These are phyloP conservation scores for Anhinga rufa DNA, from an alignment of 2,113 vertebrate species.

Conservation along the genomic window DNA sequence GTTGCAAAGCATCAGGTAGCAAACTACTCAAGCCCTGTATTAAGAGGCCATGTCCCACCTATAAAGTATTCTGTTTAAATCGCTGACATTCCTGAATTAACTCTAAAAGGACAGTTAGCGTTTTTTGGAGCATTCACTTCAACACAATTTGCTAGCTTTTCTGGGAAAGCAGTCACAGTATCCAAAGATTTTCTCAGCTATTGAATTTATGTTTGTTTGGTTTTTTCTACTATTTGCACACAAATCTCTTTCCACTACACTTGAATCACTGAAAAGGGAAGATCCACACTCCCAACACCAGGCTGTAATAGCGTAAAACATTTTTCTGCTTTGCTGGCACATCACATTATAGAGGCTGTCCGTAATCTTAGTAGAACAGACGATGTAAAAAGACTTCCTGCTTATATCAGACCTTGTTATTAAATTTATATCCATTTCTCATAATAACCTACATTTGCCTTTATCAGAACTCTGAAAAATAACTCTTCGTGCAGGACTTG, in stretches of 20 bases:
- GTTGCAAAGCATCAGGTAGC: background rate
- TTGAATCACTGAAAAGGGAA: slow-evolving; percentile 34
- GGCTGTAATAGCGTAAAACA: slow-evolving; percentile 37
- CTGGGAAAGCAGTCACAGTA: background rate
- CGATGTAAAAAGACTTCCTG: slow-evolving; percentile 55
- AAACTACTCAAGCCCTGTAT: background rate
- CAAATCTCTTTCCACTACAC: slow-evolving; percentile 37
- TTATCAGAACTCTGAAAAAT: slow-evolving; percentile 53
- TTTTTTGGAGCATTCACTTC: background rate
- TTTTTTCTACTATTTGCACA: slow-evolving; percentile 51
- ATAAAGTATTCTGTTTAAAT: background rate
- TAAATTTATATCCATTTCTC: slow-evolving; percentile 64
- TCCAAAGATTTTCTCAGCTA: slow-evolving; percentile 23
- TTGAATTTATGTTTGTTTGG: slow-evolving; percentile 41
- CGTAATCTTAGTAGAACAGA: slow-evolving; percentile 59
- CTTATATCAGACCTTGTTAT: slow-evolving; percentile 66
- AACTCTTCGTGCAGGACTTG: slow-evolving; percentile 8
- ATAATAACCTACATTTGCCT: slow-evolving; percentile 57
- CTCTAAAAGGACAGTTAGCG: background rate
- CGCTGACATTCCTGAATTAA: background rate
- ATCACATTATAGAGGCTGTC: slow-evolving; percentile 53
- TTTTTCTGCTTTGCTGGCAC: slow-evolving; percentile 60
- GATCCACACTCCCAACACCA: background rate
- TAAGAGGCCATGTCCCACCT: background rate
- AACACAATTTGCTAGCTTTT: background rate